These are phyloP conservation scores for Eulemur mongoz DNA, from an alignment of 2,797 vertebrate species.

Conservation along the genomic window DNA sequence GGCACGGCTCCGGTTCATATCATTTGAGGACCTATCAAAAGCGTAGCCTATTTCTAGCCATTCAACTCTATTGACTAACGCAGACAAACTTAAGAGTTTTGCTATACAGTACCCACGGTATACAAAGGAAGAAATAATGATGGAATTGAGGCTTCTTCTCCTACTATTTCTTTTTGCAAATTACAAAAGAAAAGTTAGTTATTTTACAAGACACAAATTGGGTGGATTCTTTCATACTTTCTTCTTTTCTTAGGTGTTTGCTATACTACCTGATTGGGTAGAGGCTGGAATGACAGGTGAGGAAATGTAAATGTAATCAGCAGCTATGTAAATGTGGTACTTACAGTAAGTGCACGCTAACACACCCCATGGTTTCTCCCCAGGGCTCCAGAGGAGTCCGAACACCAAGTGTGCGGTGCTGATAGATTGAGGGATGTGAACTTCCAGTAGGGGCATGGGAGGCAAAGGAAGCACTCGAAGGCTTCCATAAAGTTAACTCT, in stretches of 20 bases:
- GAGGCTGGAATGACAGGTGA: background rate
- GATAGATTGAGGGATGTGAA: background rate
- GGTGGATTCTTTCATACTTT: background rate
- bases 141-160: background rate
- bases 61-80: background rate
- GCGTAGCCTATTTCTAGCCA: background rate
- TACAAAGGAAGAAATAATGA: background rate
- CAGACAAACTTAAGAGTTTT: background rate
- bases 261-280: background rate
- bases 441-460: background rate
- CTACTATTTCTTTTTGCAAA: background rate
- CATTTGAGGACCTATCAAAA: background rate
- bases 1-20: background rate
- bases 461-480: background rate
- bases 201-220: background rate
- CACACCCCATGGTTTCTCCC: background rate
- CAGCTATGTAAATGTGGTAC: background rate
- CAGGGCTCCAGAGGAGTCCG: background rate
- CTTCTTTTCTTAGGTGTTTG: constrained; percentile 7
- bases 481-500: background rate
- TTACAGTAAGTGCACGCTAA: background rate
- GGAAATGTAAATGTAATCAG: constrained; percentile 58
- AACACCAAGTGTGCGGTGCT: background rate
- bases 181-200: background rate
- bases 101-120: background rate